A percentile compares a stretch with the other conserved stretches of the same genome.
Conservation (phyloP, 2,888 invertebrate genomes). For the Crocallis elinguaria region DNA sequence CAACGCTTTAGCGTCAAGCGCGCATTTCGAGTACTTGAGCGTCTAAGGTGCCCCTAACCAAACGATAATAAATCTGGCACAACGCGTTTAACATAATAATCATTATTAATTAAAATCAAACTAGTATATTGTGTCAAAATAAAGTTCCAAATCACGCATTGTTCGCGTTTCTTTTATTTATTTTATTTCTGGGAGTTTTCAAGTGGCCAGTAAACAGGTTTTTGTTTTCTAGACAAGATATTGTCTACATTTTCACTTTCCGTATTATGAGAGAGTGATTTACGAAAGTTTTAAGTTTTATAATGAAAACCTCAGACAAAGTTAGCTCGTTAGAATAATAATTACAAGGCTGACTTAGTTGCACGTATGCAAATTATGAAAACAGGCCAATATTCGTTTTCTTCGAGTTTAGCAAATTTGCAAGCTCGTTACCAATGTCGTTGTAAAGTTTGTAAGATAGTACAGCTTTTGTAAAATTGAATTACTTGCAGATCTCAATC, state of each 20-base stretch:
- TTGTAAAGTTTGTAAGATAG: background rate
- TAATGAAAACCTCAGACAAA: no score
- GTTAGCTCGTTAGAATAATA: background rate
- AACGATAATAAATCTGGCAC: conserved; percentile 15
- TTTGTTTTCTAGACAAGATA: background rate
- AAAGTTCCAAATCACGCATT: background rate
- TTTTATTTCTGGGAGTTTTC: background rate
- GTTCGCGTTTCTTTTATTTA: background rate
- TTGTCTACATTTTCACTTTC: background rate
- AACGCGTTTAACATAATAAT: conserved; percentile 17
- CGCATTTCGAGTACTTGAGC: no score
- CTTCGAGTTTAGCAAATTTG: background rate
- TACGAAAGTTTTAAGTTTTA: background rate
- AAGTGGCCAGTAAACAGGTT: background rate
- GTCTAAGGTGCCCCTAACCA: no score
- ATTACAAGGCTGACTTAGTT: no score
- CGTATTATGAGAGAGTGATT: background rate
- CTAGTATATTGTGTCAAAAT: conserved; percentile 2
- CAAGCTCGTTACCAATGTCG: background rate
- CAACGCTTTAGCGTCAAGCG: no score
- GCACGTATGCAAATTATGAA: background rate
- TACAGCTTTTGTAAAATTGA: background rate
- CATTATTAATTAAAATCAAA: conserved; percentile 14
- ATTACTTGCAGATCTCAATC: no score
- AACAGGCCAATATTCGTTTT: background rate